These are phyloP conservation scores for Macropodus opercularis DNA, from an alignment of 2,797 vertebrate genomes.

Conservation along the genomic window DNA sequence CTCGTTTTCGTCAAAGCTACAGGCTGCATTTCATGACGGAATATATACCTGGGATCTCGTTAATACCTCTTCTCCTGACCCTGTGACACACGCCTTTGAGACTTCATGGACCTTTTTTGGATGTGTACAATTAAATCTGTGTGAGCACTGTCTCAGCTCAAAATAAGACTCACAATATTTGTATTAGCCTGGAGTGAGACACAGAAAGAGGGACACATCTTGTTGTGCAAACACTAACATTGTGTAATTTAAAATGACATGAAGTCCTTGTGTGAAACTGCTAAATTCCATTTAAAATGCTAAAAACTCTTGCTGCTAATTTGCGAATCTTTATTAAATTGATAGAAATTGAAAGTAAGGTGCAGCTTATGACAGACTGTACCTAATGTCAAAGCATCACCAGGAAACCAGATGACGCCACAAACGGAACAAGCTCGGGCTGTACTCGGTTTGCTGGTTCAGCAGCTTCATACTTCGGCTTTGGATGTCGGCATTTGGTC, in stretches of 20 bases:
- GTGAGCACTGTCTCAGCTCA: constrained; percentile 14
- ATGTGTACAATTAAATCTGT: background rate
- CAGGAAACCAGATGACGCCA: constrained; percentile 20
- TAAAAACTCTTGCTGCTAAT: constrained; percentile 35
- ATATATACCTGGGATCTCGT: constrained; percentile 67
- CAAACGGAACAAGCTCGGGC: background rate
- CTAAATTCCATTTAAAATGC: constrained; percentile 25
- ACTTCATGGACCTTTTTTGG: constrained; percentile 46
- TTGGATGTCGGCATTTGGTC: constrained; percentile 8
- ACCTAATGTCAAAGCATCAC: constrained; percentile 20
- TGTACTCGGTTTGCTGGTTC: background rate
- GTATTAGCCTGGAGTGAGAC: constrained; percentile 16
- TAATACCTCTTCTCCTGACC: constrained; percentile 70
- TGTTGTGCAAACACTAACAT: constrained; percentile 18
- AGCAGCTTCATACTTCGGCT: constrained; percentile 7
- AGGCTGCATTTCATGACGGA: constrained; percentile 70
- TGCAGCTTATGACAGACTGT: constrained; percentile 4
- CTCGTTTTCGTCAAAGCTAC: constrained; percentile 53
- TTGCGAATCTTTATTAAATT: constrained; percentile 10
- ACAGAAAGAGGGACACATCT: constrained; percentile 4
- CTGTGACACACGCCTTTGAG: constrained; percentile 71
- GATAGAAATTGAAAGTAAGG: constrained; percentile 3
- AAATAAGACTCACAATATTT: constrained; percentile 12
- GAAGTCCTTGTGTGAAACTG: constrained; percentile 19
- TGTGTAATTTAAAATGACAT: constrained; percentile 45